phyloP scores from a whole-genome alignment of 1,140 invertebrate species.

The Goniozus legneri region DNA sequence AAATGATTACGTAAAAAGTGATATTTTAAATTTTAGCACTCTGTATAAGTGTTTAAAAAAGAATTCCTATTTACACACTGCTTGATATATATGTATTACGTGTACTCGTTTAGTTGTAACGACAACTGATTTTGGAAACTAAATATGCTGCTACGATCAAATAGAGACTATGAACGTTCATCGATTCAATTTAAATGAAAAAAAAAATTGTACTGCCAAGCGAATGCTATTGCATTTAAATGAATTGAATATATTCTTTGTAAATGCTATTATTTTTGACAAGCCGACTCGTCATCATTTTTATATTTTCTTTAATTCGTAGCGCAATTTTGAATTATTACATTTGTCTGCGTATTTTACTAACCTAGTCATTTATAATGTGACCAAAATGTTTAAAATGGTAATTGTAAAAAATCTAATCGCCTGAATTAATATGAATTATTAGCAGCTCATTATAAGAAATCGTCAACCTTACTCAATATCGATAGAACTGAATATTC shows the following conservation, averaged over 20 bases:
- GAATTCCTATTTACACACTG: constrained; percentile 31
- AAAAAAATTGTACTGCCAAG: constrained; percentile 48
- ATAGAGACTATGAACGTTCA: constrained; percentile 16
- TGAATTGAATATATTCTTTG: constrained; percentile 33
- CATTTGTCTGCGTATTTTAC: constrained; percentile 35
- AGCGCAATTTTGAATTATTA: constrained; percentile 24
- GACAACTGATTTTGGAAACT: constrained; percentile 13
- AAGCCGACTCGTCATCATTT: constrained; percentile 31
- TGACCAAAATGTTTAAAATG: constrained; percentile 21
- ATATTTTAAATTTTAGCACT: constrained; percentile 14
- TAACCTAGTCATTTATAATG: constrained; percentile 45
- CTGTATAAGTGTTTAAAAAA: constrained; percentile 19
- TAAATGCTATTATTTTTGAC: constrained; percentile 27
- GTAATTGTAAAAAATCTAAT: constrained; percentile 14
- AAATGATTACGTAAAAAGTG: constrained; percentile 14
- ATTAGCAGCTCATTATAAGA: constrained; percentile 24
- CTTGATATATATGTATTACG: constrained; percentile 25
- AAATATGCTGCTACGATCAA: constrained; percentile 22
- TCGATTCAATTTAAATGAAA: constrained; percentile 26
- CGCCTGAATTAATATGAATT: constrained; percentile 20
- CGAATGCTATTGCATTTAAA: constrained; percentile 42
- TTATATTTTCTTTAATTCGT: constrained; percentile 35
- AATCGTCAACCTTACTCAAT: too few species aligned
- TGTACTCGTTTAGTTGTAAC: constrained; percentile 19
- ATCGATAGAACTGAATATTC: constrained; percentile 17